These are phyloP conservation scores for Erannis defoliaria DNA, from an alignment of 2,888 invertebrate genomes.

Conservation along the genomic window DNA sequence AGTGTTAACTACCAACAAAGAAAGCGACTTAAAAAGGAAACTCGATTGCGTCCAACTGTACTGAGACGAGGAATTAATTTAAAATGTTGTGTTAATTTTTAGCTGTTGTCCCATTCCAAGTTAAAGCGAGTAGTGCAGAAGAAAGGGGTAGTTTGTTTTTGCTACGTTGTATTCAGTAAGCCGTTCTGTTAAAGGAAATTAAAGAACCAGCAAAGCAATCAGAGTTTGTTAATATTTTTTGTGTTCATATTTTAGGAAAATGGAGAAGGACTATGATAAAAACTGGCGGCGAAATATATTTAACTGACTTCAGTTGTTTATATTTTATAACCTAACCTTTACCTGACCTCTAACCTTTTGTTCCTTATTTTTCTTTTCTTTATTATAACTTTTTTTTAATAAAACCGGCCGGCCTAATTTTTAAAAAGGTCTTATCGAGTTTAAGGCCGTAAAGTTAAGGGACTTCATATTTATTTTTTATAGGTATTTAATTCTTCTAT, in stretches of 20 bases:
- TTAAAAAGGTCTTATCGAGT: no score
- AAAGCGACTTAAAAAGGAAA: constrained; percentile 51
- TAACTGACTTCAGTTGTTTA: background rate
- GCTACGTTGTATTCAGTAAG: background rate
- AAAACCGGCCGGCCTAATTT: no score
- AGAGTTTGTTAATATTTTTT: background rate
- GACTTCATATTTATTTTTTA: no score
- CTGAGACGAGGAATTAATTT: constrained; percentile 58
- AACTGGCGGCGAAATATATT: no score
- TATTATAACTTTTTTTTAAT: no score
- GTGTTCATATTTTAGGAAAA: background rate
- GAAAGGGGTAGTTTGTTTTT: constrained; percentile 12
- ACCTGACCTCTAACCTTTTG: no score
- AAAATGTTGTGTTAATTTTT: constrained; percentile 60
- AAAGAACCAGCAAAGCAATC: background rate
- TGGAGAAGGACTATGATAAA: background rate
- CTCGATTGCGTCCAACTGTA: constrained; percentile 61
- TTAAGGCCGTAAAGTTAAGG: no score
- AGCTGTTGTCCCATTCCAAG: constrained; percentile 47
- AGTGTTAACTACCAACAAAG: constrained; percentile 66
- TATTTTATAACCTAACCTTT: background rate
- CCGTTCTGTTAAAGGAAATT: background rate
- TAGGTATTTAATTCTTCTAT: no score
- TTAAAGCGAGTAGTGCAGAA: constrained; percentile 11
- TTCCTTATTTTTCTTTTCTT: no score